Evolutionary conservation across 2,113 vertebrate genomes (phyloP), one percentile per base, ranked within the genome.

Genomic region (Cochlearius cochlearius): DNA sequence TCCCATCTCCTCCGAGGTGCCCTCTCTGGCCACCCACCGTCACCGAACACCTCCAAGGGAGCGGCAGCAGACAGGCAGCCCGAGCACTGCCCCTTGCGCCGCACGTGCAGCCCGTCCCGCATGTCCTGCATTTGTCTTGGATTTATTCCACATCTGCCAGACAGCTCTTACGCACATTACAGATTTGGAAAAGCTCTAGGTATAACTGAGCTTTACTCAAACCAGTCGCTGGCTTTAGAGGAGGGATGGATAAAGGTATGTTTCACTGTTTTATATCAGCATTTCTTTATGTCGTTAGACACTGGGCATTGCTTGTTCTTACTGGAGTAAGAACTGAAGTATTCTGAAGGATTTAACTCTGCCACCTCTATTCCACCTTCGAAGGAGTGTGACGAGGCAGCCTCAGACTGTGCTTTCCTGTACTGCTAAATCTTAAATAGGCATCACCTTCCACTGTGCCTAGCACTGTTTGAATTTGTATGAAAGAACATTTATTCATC

Each of bases 71-170:
- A 12, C 47, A 52, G 50, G 15, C 60, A 90, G 63, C 45, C n/a
- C 0, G 0, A 73, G 41, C 38, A 27, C 72, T 96, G 75, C 64
- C 63, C 41, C 49, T 55, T 38, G 45, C 2, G 0, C 50, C 13
- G 50, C 89, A 87, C 2, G 3, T 92, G 91, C 76, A 78, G 64
- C 66, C 73, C 1, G 0, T 84, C 64, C 89, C 60, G 80, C 43
- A 21, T 50, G 60, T 67, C 79, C 86, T 84, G 38, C 83, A 63
- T 96, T 96, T 95, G 47, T 68, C 72, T 92, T 91, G 96, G 91
- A 91, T 71, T 82, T 91, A 92, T 89, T 91, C 84, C 95, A 91
- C 83, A 72, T 86, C 93, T 94, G 47, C 83, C 91, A 91, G 86
- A 89, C 91, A 92, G 72, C 55, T 72, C 56, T 89, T 78, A 47